phyloP scores from a whole-genome alignment of 2,113 vertebrate species.

The Petrocephalus zakoni region DNA sequence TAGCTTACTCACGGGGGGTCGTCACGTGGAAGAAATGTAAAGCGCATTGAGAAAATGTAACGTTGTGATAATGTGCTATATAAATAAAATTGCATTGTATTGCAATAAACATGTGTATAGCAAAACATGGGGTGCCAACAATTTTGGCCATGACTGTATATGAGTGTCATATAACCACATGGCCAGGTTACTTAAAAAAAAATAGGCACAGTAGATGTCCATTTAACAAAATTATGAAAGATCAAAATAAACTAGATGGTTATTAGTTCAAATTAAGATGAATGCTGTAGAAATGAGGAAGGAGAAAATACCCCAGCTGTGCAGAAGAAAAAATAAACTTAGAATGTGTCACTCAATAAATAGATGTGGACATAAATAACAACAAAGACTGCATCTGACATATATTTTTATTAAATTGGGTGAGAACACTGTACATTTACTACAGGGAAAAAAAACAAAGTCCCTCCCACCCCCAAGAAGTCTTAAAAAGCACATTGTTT shows the following conservation, averaged over 20 bases:
- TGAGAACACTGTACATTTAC: background rate
- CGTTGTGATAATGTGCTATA: too few relatives aligned
- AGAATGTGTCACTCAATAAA: background rate
- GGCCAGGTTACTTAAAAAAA: background rate
- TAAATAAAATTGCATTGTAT: too few relatives aligned
- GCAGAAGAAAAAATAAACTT: background rate
- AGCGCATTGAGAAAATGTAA: too few relatives aligned
- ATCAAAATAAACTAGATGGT: background rate
- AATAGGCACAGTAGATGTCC: background rate
- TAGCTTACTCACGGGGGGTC: too few relatives aligned
- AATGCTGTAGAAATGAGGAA: background rate
- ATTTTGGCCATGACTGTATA: background rate
- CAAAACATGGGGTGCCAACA: too few relatives aligned
- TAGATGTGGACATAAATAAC: background rate
- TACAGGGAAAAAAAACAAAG: background rate
- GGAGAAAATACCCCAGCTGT: background rate
- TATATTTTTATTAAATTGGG: background rate
- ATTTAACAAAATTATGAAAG: background rate
- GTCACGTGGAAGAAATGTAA: too few relatives aligned
- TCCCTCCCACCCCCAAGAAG: too few relatives aligned
- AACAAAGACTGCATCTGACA: background rate
- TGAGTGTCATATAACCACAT: background rate
- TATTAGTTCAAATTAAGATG: background rate
- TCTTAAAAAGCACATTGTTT: too few relatives aligned
- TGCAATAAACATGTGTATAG: too few relatives aligned